phyloP scores from a whole-genome alignment of 2,797 vertebrate genomes.

The Acrossocheilus wenchowensis region DNA sequence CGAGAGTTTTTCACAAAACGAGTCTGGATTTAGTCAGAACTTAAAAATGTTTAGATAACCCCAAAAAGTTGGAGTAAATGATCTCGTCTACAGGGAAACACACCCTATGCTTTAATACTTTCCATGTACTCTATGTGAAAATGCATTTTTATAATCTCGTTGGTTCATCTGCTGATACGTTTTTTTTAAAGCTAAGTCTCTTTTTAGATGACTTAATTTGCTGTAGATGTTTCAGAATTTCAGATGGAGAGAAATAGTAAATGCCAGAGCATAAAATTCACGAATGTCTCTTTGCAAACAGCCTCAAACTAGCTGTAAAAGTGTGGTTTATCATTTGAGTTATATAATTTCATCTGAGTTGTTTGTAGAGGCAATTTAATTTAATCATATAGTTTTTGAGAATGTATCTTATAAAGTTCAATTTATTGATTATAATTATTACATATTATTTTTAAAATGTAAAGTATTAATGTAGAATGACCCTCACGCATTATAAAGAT shows the following conservation, averaged over 20 bases:
- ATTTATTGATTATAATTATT: too few relatives aligned
- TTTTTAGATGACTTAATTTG: not conserved
- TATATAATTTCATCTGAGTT: not conserved
- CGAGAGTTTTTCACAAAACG: conserved; percentile 30
- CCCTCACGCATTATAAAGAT: not conserved
- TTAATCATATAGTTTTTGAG: too few relatives aligned
- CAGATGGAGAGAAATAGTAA: not conserved
- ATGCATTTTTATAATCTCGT: not conserved
- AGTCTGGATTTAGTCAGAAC: conserved; percentile 19
- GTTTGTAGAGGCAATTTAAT: too few relatives aligned
- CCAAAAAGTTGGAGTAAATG: not conserved
- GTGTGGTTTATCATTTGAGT: not conserved
- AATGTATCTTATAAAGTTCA: too few relatives aligned
- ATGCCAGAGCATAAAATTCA: not conserved
- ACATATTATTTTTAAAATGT: too few relatives aligned
- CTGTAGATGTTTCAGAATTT: not conserved
- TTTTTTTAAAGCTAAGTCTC: not conserved
- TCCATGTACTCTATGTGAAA: not conserved
- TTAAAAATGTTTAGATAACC: conserved; percentile 19
- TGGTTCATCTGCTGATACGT: not conserved
- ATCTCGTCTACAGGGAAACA: not conserved
- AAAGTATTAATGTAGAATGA: not conserved
- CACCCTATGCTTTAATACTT: conserved; percentile 13
- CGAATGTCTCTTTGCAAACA: not conserved
- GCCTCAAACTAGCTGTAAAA: not conserved